Evolutionary conservation across 2,113 vertebrate species (phyloP).

Genomic region (Urocolius indicus): DNA sequence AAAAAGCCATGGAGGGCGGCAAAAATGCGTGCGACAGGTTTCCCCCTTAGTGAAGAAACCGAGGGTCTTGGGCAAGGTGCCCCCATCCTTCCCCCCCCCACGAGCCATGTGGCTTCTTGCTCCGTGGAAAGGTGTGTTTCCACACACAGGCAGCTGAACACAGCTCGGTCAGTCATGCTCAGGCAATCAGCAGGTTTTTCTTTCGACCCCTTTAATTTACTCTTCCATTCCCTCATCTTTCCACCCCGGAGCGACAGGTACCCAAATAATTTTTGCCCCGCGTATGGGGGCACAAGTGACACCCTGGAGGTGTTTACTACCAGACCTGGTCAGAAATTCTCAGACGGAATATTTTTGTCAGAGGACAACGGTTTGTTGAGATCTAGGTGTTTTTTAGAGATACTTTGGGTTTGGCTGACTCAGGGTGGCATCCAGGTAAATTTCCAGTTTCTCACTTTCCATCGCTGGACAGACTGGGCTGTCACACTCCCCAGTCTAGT

Average conservation of each 20-base stretch:
- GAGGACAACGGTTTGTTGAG: neutral
- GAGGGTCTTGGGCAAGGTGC: neutral
- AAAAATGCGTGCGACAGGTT: neutral
- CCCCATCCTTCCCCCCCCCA: no score
- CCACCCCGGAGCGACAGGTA: neutral
- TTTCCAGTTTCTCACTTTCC: conserved; percentile 27
- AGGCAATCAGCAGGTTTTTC: neutral
- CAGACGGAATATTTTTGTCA: conserved; percentile 65
- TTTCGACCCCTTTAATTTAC: neutral
- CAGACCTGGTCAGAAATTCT: conserved; percentile 37
- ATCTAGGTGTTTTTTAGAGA: conserved; percentile 30
- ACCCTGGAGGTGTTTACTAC: conserved; percentile 29
- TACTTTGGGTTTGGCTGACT: neutral
- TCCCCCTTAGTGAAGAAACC: accelerated
- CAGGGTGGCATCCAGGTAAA: conserved; percentile 46
- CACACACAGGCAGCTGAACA: neutral
- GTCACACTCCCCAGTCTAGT: neutral
- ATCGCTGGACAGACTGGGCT: neutral
- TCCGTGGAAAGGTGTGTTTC: neutral
- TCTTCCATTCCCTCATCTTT: conserved; percentile 46
- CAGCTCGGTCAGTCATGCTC: neutral
- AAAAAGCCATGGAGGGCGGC: neutral
- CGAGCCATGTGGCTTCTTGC: accelerated
- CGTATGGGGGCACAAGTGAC: conserved; percentile 23
- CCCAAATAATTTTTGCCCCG: neutral